Evolutionary conservation across 2,113 vertebrate genomes (phyloP).

Genomic region (Dicentrarchus labrax): DNA sequence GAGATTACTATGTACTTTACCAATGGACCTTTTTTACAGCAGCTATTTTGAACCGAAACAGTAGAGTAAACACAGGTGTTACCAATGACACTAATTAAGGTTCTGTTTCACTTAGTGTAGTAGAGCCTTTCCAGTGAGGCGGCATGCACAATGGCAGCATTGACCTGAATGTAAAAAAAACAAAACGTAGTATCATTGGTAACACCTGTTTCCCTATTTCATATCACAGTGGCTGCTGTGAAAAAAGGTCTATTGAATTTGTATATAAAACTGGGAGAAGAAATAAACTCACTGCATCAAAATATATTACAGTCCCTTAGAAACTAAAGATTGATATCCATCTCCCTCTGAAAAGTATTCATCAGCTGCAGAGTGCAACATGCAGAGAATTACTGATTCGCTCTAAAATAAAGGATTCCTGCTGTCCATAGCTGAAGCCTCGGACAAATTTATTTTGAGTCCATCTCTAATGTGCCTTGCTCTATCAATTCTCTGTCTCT

Average conservation of each 20-base stretch:
- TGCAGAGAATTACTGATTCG: slow-evolving; percentile 17
- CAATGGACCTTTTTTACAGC: too few species aligned
- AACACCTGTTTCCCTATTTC: too few species aligned
- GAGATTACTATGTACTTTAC: background rate
- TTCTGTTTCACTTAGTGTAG: too few species aligned
- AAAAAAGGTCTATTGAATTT: background rate
- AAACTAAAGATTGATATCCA: background rate
- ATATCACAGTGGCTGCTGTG: too few species aligned
- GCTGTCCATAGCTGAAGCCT: slow-evolving; percentile 18
- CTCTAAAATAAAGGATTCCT: slow-evolving; percentile 29
- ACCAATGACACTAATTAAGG: too few species aligned
- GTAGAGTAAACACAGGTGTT: too few species aligned
- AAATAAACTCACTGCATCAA: slow-evolving; percentile 2
- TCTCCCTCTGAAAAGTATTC: slow-evolving; percentile 19
- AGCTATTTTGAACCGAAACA: too few species aligned
- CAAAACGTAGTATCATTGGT: too few species aligned
- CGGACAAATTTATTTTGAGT: slow-evolving; percentile 63
- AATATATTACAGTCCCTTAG: slow-evolving; percentile 31
- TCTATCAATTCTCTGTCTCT: slow-evolving; percentile 52
- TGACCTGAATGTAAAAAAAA: too few species aligned
- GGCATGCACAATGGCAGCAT: too few species aligned
- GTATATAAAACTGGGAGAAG: background rate
- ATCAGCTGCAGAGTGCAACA: slow-evolving; percentile 18
- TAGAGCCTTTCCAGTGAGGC: too few species aligned
- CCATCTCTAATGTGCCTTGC: slow-evolving; percentile 56